Conservation (phyloP, 2,113 vertebrate genomes). For the Aldabrachelys gigantea region DNA sequence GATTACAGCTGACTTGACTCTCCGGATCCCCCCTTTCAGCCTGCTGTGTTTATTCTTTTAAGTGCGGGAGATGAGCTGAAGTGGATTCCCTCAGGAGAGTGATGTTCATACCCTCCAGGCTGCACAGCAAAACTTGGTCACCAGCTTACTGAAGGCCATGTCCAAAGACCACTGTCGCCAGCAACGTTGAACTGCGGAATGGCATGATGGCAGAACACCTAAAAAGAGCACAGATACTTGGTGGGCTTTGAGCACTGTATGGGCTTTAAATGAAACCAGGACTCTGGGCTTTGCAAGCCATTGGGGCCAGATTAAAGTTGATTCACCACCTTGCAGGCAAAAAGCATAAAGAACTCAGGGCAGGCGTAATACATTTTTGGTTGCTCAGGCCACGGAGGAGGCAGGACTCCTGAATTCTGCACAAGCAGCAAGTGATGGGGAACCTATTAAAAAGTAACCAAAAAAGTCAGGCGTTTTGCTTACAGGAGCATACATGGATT, state of each 20-base stretch:
- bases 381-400: rapidly evolving
- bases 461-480: background rate
- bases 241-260: background rate
- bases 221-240: background rate
- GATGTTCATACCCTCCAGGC: background rate
- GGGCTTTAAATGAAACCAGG: rapidly evolving
- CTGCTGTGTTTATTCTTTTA: background rate
- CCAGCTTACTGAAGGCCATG: background rate
- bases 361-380: background rate
- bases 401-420: background rate
- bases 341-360: background rate
- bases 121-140: background rate
- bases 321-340: background rate
- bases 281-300: background rate
- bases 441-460: background rate
- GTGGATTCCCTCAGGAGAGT: background rate
- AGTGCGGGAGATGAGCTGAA: background rate
- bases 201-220: background rate
- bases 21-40: background rate
- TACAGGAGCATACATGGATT: background rate
- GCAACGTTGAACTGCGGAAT: rapidly evolving
- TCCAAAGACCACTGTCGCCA: background rate
- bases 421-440: background rate
- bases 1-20: background rate
- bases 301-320: background rate